These are phyloP conservation scores for Nasonia longicornis DNA, from an alignment of 1,140 invertebrate genomes.

Conservation along the genomic window DNA sequence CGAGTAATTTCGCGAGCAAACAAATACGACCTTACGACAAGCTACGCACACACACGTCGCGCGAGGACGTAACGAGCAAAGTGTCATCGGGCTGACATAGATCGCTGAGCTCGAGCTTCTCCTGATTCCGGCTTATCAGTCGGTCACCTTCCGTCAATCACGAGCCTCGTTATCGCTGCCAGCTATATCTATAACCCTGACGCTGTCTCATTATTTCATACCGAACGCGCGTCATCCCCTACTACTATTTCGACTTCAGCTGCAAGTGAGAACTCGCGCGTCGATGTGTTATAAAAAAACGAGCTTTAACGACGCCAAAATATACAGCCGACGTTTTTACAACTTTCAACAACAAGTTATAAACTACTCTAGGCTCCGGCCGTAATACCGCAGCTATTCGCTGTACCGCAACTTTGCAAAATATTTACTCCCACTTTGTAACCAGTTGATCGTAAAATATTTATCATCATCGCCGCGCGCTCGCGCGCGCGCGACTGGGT, in stretches of 20 bases:
- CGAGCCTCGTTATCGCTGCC: conserved; percentile 11
- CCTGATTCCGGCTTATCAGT: conserved; percentile 19
- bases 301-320: background rate
- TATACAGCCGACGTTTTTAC: background rate
- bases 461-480: background rate
- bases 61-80: background rate
- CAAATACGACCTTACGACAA: background rate
- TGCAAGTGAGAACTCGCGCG: no score
- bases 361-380: no score
- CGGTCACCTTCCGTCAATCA: conserved; percentile 32
- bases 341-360: no score
- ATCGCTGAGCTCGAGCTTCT: background rate
- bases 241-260: background rate
- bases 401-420: background rate
- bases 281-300: background rate
- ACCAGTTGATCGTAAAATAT: background rate
- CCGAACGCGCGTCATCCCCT: background rate
- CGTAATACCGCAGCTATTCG: no score
- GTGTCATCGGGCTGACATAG: background rate
- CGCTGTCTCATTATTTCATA: background rate
- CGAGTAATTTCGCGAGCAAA: background rate
- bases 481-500: background rate
- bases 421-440: background rate
- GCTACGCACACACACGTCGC: no score
- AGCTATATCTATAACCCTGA: background rate